Base-by-base conservation (phyloP, 2,888 invertebrate species). In the Cantharis lateralis region DNA sequence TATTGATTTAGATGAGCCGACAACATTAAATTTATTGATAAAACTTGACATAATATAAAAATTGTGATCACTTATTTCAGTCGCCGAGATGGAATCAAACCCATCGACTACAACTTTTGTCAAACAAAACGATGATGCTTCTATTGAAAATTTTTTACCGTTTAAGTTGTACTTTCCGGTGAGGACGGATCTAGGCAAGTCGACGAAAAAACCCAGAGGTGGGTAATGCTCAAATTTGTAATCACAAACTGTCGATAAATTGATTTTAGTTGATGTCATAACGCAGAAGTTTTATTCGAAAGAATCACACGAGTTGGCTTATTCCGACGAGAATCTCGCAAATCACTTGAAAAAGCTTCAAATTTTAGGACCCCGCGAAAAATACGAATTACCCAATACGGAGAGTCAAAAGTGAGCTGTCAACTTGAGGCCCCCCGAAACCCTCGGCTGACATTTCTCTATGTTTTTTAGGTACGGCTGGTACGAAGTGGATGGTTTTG, bases 391-490 rank as follows among this genome's bases (percentile, higher is more conserved):
- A 26, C 87, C 87, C 5, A 79, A 83, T 20, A 87, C 88, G 26
- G 88, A 89, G 85, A 89, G 87, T 79, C 88, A 89, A 84, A 84
- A 78, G 88, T 88, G 81, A 70, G 61, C 75, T 61, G 61, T 63
- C 0, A 26, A 74, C 15, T 68, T 16, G 5, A 28, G 13, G 28
- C 20, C 15, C 20, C 62, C 15, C 48, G 26, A 68, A 70, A 64
- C 16, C 26, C 0, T 32, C 1, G 32, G 0, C 2, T 28, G 3
- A 32, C 2, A 28, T 11, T 28, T 10, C 11, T 28, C 11, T 69
- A 32, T 26, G n/a, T 20, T 80, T 82, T 81, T 9, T 79, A 89
- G 88, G 70, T 88, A 89, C 82, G 86, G 85, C 79, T 91, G 91
- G 88, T 83, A 82, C 77, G 81, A 84, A 76, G 85, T 88, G 82